These are phyloP conservation scores for Cephalopachus bancanus DNA, from an alignment of 2,797 vertebrate genomes.

Conservation along the genomic window DNA sequence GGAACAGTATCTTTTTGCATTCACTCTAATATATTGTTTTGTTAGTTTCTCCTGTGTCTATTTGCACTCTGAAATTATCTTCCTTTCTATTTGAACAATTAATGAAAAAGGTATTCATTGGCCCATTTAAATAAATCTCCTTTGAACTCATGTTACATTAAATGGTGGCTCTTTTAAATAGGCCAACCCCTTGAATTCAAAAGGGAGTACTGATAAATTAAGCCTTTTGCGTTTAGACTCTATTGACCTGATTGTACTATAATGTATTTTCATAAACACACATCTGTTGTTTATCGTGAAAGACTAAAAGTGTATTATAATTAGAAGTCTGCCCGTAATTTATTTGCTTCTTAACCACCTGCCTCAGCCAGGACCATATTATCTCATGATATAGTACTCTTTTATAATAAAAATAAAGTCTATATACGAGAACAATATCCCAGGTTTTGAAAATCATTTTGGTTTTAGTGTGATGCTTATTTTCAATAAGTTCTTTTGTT, in stretches of 20 bases:
- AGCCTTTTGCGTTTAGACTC: conserved; percentile 76
- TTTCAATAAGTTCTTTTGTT: conserved; percentile 1
- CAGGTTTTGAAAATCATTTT: neutral
- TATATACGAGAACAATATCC: neutral
- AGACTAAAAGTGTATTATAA: conserved; percentile 80
- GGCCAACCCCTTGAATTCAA: conserved; percentile 67
- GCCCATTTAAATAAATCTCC: conserved; percentile 60
- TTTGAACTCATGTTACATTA: conserved; percentile 70
- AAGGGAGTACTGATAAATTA: conserved; percentile 74
- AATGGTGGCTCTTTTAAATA: conserved; percentile 72
- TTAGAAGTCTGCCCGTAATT: conserved; percentile 81
- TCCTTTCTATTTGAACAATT: conserved; percentile 58
- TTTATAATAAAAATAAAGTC: conserved; percentile 65
- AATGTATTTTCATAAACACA: conserved; percentile 82
- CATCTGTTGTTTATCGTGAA: conserved; percentile 84
- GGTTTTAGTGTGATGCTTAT: neutral
- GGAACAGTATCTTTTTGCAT: neutral
- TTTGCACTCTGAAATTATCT: conserved; percentile 29
- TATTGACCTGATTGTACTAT: conserved; percentile 82
- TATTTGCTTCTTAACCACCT: conserved; percentile 82
- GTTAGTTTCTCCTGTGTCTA: neutral
- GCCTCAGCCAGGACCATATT: conserved; percentile 71
- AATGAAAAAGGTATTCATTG: conserved; percentile 69
- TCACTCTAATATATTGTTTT: neutral
- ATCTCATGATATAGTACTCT: conserved; percentile 53